Percentiles rank a stretch among this genome's conserved stretches.
These are phyloP conservation scores for Drosophila fuyamai DNA, from an alignment of 1,140 invertebrate genomes.

Conservation along the genomic window DNA sequence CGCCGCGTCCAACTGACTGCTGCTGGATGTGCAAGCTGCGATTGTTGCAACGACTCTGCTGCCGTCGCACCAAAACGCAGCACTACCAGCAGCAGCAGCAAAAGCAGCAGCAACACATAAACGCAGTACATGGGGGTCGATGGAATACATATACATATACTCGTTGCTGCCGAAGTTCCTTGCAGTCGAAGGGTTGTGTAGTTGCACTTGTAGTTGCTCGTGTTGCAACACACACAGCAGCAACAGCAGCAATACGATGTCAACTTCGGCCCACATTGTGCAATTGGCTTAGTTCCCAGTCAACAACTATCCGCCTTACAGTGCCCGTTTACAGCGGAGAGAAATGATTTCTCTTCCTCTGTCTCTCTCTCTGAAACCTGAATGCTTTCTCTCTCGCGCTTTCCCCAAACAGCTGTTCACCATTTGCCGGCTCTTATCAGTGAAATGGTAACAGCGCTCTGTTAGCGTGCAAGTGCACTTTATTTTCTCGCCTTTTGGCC, in stretches of 20 bases:
- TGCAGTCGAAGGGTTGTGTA: slow-evolving; percentile 75
- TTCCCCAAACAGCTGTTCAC: slow-evolving; percentile 44
- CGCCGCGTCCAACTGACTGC: slow-evolving; percentile 77
- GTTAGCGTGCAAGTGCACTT: slow-evolving; percentile 45
- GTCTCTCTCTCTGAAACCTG: not conserved
- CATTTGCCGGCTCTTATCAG: slow-evolving; percentile 76
- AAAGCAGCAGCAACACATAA: slow-evolving; percentile 61
- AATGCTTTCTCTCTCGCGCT: slow-evolving; percentile 5
- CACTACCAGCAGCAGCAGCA: slow-evolving; percentile 35
- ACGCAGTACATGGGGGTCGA: slow-evolving; percentile 34
- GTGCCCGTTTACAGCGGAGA: slow-evolving; percentile 65
- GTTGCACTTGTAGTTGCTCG: slow-evolving; percentile 54
- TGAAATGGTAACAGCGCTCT: slow-evolving; percentile 39
- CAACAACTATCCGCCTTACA: slow-evolving; percentile 73
- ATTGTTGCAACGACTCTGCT: slow-evolving; percentile 67
- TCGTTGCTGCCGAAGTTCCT: slow-evolving; percentile 52
- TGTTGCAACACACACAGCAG: slow-evolving; percentile 62
- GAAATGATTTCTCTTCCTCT: slow-evolving; percentile 5
- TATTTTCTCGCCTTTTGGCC: slow-evolving; percentile 1
- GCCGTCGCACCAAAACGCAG: slow-evolving; percentile 53
- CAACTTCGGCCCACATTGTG: slow-evolving; percentile 62
- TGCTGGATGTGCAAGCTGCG: slow-evolving; percentile 73
- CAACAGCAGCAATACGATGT: slow-evolving; percentile 30
- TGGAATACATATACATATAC: slow-evolving; percentile 48
- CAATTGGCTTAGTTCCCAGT: slow-evolving; percentile 71